Evolutionary conservation across 2,888 invertebrate genomes (phyloP).

Genomic region (Ferrisia virgata): DNA sequence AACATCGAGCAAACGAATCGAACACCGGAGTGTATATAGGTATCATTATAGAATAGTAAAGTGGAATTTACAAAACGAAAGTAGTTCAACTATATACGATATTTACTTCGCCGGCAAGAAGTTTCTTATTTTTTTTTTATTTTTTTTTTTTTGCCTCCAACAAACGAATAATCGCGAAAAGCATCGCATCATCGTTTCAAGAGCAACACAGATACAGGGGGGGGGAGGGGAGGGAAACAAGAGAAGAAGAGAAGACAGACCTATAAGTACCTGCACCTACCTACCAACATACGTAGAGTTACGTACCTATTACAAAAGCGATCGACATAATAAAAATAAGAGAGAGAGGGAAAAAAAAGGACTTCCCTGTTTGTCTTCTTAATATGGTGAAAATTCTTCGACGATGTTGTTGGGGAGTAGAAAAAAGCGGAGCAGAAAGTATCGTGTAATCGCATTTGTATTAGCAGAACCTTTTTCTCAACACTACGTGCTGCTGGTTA

Average conservation of each 20-base stretch:
- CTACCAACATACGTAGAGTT: no score
- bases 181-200: background rate
- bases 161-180: constrained; percentile 1
- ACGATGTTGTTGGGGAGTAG: background rate
- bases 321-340: no score
- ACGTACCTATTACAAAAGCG: no score
- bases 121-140: constrained; percentile 29
- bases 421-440: background rate
- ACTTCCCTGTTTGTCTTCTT: background rate
- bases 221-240: no score
- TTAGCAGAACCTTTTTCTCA: background rate
- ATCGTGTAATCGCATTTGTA: background rate
- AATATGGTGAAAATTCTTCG: background rate
- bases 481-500: no score
- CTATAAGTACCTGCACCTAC: background rate
- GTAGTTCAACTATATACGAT: constrained; percentile 41
- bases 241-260: background rate
- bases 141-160: no score
- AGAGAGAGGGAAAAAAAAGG: background rate
- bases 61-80: constrained; percentile 36
- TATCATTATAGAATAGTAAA: constrained; percentile 41
- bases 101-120: constrained; percentile 33
- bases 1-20: constrained; percentile 39
- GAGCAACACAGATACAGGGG: no score
- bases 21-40: constrained; percentile 14